Base-by-base conservation (phyloP, 2,797 vertebrate genomes). In the Sarcoramphus papa region DNA sequence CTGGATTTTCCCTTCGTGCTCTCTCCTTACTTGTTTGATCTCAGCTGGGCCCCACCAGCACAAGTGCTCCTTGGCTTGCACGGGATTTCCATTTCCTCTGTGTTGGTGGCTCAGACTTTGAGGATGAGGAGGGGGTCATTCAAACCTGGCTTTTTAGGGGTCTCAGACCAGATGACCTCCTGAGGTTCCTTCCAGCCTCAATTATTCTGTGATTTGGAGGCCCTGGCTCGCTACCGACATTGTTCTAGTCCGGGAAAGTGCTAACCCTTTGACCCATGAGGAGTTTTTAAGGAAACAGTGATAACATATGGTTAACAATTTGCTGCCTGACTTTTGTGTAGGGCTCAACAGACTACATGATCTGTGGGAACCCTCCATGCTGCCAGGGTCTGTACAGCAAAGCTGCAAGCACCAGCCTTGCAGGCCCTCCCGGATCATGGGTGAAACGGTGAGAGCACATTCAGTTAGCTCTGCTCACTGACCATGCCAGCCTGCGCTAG, bases 361-460 rank as follows among this genome's bases (percentile, higher is more conserved):
- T 56, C 47, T 56, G 15, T 18, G 12, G 47, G 59, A 93, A 21
- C 57, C 14, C 27, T 89, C 27, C 3, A 1, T 48, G 63, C 70
- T 62, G 35, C 6, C 23, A 22, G 33, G 11, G 50, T 88, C 62
- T 31, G 41, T 62, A 43, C 0, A 1, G 77, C 59, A 88, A 65
- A 79, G 54, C 47, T 21, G 31, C 57, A 45, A 12, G 60, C 48
- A 33, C 13, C 33, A 57, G 51, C 31, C 53, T 68, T 60, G 62
- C 64, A 9, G 7, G 53, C n/a, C 31, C 27, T 79, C 14, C 69
- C 0, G 0, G n/a, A 31, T 33, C 30, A 8, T 0, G 7, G 43
- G 28, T 86, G 78, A 78, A 86, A 51, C 0, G 9, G 80, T 51
- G 75, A 89, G 54, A 94, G 85, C 80, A 20, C 37, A 22, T 96